Evolutionary conservation across 1,140 invertebrate species (phyloP), one percentile per base, ranked within the genome.

Genomic region (Drosophila bipectinata): DNA sequence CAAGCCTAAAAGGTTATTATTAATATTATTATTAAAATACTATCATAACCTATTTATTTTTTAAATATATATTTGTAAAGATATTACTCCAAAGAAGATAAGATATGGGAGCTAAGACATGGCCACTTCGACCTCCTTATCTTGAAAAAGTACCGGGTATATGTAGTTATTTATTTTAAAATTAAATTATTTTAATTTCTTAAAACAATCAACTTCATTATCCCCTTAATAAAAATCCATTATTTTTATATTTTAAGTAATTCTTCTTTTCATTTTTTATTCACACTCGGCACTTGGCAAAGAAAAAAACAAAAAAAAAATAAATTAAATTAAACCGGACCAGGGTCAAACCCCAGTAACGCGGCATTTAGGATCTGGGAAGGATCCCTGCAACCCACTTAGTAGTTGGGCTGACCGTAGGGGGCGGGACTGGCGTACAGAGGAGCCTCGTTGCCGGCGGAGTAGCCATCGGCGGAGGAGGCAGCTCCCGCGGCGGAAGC

Each of bases 211-310:
- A n/a, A 10, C 32, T 3, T 10, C 1, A 32, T 10, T 8, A 2
- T 10, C 9, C 41, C 28, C 9, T 5, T 14, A 9, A 28, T 34
- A n/a, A 30, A 30, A 47, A 55, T 30, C 56, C 44, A 6, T 32
- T 10, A 24, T 28, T 3, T 34, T 8, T 71, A 55, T 26, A 66
- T 63, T 74, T 77, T 67, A 32, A 52, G 64, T 12, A 37, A 37
- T 37, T 63, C 58, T 78, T 83, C 72, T 75, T 75, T 76, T 63
- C 72, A 49, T 81, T 61, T 83, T 85, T 87, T 87, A 87, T 87
- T 85, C 72, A 71, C 57, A 57, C 57, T 56, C 48, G 15, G 63
- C 41, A 48, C 15, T 28, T 9, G 64, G 61, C 41, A 60, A 48
- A 74, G 49, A 77, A 81, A 81, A 72, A 68, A 83, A 75, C 60